Base-by-base conservation (phyloP, 1,140 invertebrate species). In the Eubasilissa regina region DNA sequence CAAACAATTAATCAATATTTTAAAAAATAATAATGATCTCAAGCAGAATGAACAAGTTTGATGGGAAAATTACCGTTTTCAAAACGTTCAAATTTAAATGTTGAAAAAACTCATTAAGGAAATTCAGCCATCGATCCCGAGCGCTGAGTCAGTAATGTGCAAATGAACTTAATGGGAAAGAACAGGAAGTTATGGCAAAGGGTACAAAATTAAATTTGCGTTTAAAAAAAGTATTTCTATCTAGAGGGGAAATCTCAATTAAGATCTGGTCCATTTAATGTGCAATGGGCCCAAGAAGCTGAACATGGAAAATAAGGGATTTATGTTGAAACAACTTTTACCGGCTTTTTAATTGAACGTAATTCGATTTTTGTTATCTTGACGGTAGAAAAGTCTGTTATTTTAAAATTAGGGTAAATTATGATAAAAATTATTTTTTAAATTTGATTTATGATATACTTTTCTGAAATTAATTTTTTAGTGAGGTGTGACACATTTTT, bases 241-340 rank as follows among this genome's bases (percentile, higher is more conserved):
- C 56, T 35, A n/a, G 44, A 53, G 21, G 25, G 48, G 48, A 73
- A 75, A 78, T 81, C 70, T 75, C 62, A 51, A 62, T 77, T 80
- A 75, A 75, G 68, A 64, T 81, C 75, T 75, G 76, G 68, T 66
- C 60, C 80, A 81, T 81, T 81, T 78, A 78, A 47, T 77, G 68
- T 77, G 75, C 75, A 68, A 47, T 43, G 60, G 15, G 60, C 66
- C 17, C 43, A 47, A 35, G 25, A 35, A 35, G 62, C 48, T 48
- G 48, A 13, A 51, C 11, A 51, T 51, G 48, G 11, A 12, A 51
- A 12, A 15, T 12, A 51, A 51, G 48, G n/a, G 9, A 51, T 51
- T 51, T 3, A 13, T 51, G n/a, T 51, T 51, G 48, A 35, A 35
- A 35, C 25, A 3, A 35, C 25, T 35, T 35, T 6, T 35, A 35